These are phyloP conservation scores for Deilephila porcellus DNA, from an alignment of 2,888 invertebrate genomes.

Conservation along the genomic window DNA sequence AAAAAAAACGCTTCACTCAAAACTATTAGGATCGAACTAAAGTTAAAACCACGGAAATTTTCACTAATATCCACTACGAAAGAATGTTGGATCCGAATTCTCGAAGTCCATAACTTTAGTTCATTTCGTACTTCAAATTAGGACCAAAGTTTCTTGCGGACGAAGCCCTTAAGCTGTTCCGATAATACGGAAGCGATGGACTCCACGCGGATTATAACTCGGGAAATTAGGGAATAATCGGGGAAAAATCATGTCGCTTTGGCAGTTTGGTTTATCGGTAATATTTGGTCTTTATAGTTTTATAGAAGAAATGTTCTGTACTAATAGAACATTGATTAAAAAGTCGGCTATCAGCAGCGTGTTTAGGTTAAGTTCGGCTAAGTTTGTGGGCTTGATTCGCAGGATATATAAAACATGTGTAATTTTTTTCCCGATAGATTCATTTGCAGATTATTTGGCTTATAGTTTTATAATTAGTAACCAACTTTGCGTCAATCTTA, in stretches of 20 bases:
- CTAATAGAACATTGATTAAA: too few species aligned
- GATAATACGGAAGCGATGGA: slow-evolving; percentile 43
- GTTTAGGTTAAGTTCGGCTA: not conserved
- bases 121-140: slow-evolving; percentile 27
- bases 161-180: slow-evolving; percentile 31
- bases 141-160: slow-evolving; percentile 28
- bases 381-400: too few species aligned
- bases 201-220: slow-evolving; percentile 40
- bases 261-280: not conserved
- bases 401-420: too few species aligned
- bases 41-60: not conserved
- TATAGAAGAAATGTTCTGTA: not conserved
- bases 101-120: slow-evolving; percentile 25
- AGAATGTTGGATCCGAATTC: not conserved
- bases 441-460: too few species aligned
- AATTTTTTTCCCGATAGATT: too few species aligned
- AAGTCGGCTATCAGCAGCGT: not conserved
- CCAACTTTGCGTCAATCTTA: too few species aligned
- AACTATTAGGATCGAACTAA: not conserved
- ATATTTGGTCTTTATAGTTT: not conserved
- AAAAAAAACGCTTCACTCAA: too few species aligned
- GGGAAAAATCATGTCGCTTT: slow-evolving; percentile 24
- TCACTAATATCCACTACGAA: not conserved
- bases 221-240: slow-evolving; percentile 28
- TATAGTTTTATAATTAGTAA: too few species aligned